phyloP scores from a whole-genome alignment of 2,797 vertebrate species.

The Platalea minor region DNA sequence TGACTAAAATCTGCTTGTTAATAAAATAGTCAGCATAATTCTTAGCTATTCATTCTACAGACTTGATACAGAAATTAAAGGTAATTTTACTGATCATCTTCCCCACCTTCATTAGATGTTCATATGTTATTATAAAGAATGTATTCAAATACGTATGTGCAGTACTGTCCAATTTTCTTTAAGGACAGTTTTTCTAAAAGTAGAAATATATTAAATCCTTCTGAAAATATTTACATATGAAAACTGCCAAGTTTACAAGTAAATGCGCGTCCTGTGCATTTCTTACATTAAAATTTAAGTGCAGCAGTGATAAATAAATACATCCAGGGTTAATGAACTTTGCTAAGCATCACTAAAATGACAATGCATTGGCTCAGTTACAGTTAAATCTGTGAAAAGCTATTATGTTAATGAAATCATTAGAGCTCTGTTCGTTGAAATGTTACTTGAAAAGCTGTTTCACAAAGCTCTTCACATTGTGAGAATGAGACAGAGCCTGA shows the following conservation, averaged over 20 bases:
- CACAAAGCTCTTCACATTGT: not conserved
- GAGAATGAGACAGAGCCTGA: not conserved
- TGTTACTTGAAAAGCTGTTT: conserved; percentile 44
- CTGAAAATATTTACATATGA: not conserved
- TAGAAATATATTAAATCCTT: not conserved
- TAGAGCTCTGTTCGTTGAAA: conserved; percentile 19
- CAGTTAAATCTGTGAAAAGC: conserved; percentile 33
- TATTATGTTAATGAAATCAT: conserved; percentile 41
- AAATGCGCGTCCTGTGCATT: not conserved
- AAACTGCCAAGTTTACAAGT: not conserved
- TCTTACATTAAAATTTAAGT: not conserved
- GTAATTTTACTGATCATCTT: not conserved
- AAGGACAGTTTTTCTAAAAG: not conserved
- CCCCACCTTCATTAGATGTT: not conserved
- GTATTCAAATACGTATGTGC: not conserved
- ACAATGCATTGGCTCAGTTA: not conserved
- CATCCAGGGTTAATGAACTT: not conserved
- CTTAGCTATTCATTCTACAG: not conserved
- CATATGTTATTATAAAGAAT: not conserved
- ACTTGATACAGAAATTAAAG: not conserved
- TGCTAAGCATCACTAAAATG: not conserved
- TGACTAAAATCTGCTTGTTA: not conserved
- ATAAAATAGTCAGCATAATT: not conserved
- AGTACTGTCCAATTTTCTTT: not conserved
- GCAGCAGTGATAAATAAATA: not conserved